phyloP scores from a whole-genome alignment of 2,888 invertebrate genomes.

The Eristalinus sepulchralis region DNA sequence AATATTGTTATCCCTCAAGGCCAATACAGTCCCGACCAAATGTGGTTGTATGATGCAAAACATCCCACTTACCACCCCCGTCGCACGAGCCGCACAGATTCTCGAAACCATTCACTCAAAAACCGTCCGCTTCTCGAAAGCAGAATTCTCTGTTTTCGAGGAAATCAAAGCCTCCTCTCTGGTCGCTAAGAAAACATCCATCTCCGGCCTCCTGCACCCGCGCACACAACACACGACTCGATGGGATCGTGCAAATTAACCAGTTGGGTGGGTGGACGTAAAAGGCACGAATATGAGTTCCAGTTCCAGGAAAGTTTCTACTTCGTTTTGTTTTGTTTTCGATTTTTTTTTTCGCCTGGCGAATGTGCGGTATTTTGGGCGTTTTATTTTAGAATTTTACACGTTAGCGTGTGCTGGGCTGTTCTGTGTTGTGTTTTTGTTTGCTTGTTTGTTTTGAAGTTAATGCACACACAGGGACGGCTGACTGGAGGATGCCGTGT shows the following conservation, averaged over 20 bases:
- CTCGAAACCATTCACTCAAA: not conserved
- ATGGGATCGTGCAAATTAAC: not conserved
- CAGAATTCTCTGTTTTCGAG: not conserved
- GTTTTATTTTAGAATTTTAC: not conserved
- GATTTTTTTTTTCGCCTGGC: not conserved
- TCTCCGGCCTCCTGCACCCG: not conserved
- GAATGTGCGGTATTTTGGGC: not conserved
- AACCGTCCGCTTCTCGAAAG: not conserved
- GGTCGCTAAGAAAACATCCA: not conserved
- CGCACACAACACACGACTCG: not conserved
- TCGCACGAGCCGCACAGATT: not conserved
- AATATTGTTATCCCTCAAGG: not conserved
- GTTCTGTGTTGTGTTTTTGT: not conserved
- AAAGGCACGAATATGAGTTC: not conserved
- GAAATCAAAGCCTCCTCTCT: not conserved
- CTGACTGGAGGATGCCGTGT: not conserved
- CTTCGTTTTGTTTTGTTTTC: not conserved
- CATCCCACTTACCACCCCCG: not conserved
- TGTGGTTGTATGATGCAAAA: not conserved
- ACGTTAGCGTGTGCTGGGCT: not conserved
- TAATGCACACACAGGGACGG: not conserved
- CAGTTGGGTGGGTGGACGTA: not conserved
- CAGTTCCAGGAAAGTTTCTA: slow-evolving; percentile 35
- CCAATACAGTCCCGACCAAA: not conserved
- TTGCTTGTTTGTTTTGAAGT: not conserved